Evolutionary conservation across 2,113 vertebrate genomes (phyloP).

Genomic region (Camelus dromedarius): DNA sequence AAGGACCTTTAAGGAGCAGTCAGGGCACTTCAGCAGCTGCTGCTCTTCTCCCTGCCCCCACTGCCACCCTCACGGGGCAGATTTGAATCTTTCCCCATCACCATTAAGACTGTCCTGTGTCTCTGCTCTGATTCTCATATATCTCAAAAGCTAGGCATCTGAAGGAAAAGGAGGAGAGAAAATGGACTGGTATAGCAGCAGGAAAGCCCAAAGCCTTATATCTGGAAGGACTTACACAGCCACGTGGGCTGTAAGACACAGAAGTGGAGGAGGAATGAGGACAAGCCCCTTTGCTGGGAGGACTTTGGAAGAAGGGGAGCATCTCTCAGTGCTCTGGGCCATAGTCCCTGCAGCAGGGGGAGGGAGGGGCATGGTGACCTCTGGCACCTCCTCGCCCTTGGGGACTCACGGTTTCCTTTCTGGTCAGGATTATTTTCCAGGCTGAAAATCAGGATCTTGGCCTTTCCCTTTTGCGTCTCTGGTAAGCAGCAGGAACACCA

Average conservation of each 20-base stretch:
- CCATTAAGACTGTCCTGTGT: too few relatives aligned
- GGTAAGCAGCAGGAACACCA: constrained; percentile 13
- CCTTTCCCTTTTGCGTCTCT: neutral
- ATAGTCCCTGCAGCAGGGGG: neutral
- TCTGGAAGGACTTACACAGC: neutral
- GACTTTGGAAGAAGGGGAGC: neutral
- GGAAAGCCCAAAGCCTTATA: neutral
- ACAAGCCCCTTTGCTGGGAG: neutral
- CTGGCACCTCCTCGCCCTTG: neutral
- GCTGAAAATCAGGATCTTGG: constrained; percentile 25
- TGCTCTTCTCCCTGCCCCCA: neutral
- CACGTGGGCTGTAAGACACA: neutral
- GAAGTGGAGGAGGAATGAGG: neutral
- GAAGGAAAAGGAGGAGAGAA: neutral
- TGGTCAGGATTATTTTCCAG: neutral
- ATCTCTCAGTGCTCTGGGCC: neutral
- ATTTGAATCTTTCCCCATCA: neutral
- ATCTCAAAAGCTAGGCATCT: neutral
- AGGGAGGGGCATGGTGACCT: too few relatives aligned
- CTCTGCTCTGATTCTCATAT: neutral
- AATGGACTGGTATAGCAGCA: neutral
- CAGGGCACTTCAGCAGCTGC: neutral
- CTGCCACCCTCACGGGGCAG: neutral
- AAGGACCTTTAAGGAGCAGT: neutral
- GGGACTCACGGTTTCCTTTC: neutral